Percentiles rank a stretch among this genome's conserved stretches.
These are phyloP conservation scores for Manis crassicaudata DNA, from an alignment of 2,797 vertebrate species.

Conservation along the genomic window DNA sequence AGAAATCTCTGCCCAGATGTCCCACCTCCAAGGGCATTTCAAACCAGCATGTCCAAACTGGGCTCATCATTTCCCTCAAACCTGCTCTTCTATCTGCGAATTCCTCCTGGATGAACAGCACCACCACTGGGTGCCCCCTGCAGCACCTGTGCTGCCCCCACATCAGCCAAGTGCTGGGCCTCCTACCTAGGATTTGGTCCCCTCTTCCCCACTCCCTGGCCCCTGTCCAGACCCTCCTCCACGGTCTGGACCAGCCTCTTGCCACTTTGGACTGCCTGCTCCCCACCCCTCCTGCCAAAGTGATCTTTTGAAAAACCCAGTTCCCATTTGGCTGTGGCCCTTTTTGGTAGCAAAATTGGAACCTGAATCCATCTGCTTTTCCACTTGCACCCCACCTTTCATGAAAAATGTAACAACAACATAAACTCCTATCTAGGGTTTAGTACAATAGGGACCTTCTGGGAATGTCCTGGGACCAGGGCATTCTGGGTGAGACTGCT, in stretches of 20 bases:
- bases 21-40: not conserved
- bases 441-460: not conserved
- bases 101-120: fast-evolving
- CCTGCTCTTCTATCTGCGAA: not conserved
- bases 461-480: not conserved
- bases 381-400: not conserved
- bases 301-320: not conserved
- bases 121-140: not conserved
- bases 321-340: not conserved
- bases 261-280: no score
- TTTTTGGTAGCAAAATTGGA: not conserved
- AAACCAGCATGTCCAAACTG: fast-evolving
- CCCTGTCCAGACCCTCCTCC: not conserved
- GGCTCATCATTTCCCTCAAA: not conserved
- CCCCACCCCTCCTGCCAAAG: not conserved
- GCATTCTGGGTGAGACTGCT: fast-evolving
- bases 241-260: not conserved
- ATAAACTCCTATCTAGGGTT: not conserved
- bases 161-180: fast-evolving
- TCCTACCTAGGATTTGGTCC: not conserved
- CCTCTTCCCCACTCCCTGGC: fast-evolving
- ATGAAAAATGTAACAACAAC: not conserved
- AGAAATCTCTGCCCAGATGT: not conserved
- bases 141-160: fast-evolving
- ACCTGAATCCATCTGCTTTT: not conserved